phyloP scores from a whole-genome alignment of 2,113 vertebrate genomes.

The Athene noctua region DNA sequence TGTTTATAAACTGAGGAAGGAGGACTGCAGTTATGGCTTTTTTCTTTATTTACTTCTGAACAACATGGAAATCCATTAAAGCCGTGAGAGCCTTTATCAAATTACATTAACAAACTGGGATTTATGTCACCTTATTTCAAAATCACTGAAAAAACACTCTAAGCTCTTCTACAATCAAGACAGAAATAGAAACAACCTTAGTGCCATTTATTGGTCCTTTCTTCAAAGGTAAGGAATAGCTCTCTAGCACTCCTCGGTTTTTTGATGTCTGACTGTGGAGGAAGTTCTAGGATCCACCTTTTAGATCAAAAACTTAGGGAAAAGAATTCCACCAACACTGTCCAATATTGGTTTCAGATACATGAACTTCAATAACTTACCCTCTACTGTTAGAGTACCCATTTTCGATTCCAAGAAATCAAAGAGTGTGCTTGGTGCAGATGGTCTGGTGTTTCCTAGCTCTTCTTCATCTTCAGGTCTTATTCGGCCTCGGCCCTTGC shows the following conservation, averaged over 20 bases:
- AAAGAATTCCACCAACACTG: background rate
- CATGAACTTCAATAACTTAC: slow-evolving; percentile 67
- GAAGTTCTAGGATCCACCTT: background rate
- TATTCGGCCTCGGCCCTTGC: slow-evolving; percentile 86
- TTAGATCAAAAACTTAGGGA: background rate
- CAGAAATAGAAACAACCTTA: background rate
- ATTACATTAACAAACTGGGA: background rate
- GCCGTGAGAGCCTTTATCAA: background rate
- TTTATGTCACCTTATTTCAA: background rate
- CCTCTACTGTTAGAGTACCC: slow-evolving; percentile 89
- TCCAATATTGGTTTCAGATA: background rate
- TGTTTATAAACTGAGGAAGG: background rate
- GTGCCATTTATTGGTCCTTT: background rate
- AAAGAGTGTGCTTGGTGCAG: slow-evolving; percentile 94
- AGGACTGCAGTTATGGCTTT: background rate
- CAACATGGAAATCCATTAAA: background rate
- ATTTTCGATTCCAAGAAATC: slow-evolving; percentile 97
- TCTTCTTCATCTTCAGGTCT: slow-evolving; percentile 89
- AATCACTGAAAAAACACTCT: background rate
- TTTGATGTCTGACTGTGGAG: background rate
- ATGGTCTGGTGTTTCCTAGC: slow-evolving; percentile 85
- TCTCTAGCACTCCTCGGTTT: background rate
- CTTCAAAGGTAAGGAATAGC: background rate
- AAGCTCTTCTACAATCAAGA: background rate
- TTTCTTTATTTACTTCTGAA: background rate